Conservation (phyloP, 2,797 vertebrate species). For the Lithobates pipiens region DNA sequence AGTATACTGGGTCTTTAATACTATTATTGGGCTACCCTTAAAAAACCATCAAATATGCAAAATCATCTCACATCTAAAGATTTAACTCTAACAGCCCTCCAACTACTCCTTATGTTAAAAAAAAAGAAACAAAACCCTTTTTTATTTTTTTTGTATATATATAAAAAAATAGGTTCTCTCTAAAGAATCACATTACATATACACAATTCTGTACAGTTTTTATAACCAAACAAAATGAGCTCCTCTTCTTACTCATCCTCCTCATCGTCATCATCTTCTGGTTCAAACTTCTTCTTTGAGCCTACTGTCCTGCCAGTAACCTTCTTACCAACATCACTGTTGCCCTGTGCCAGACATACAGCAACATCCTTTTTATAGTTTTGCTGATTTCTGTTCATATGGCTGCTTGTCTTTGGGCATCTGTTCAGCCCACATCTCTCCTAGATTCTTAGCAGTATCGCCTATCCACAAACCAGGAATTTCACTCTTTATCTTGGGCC, state of each 20-base stretch:
- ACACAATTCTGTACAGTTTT: too few relatives aligned
- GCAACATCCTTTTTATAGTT: conserved; percentile 78
- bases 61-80: conserved; percentile 79
- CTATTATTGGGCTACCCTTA: conserved; percentile 68
- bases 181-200: too few relatives aligned
- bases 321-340: too few relatives aligned
- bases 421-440: conserved; percentile 91
- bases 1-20: conserved; percentile 69
- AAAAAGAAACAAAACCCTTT: too few relatives aligned
- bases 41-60: conserved; percentile 83
- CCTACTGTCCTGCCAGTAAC: too few relatives aligned
- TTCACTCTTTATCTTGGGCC: conserved; percentile 89
- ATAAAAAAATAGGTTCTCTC: too few relatives aligned
- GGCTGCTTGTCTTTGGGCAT: conserved; percentile 91
- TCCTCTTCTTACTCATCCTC: too few relatives aligned
- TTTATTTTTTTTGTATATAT: too few relatives aligned
- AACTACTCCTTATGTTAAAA: conserved; percentile 82
- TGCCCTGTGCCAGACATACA: too few relatives aligned
- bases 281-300: too few relatives aligned
- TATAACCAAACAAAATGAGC: too few relatives aligned
- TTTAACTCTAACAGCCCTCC: conserved; percentile 77
- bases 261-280: too few relatives aligned
- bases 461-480: conserved; percentile 92
- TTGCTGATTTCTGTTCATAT: conserved; percentile 89
- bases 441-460: conserved; percentile 94